These are phyloP conservation scores for Hippoglossus hippoglossus DNA, from an alignment of 2,797 vertebrate species.

Conservation along the genomic window DNA sequence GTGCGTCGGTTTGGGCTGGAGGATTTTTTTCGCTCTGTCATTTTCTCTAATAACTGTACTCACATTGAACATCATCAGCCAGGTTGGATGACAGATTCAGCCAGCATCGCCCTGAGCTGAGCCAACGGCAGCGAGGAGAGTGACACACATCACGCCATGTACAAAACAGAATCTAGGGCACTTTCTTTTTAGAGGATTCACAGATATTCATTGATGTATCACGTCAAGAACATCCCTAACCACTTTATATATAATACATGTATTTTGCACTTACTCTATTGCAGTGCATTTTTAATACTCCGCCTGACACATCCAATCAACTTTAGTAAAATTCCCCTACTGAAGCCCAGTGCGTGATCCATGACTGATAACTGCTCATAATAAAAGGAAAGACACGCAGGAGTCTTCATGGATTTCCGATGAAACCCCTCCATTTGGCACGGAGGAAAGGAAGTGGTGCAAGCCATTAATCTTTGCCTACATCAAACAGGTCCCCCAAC, in stretches of 20 bases:
- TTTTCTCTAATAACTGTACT: constrained; percentile 22
- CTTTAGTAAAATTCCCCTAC: constrained; percentile 7
- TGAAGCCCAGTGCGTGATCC: constrained; percentile 16
- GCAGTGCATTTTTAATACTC: constrained; percentile 14
- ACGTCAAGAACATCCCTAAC: constrained; percentile 40
- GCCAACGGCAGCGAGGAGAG: constrained; percentile 38
- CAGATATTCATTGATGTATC: constrained; percentile 39
- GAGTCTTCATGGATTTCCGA: constrained; percentile 37
- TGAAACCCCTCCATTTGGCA: constrained; percentile 51
- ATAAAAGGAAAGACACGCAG: constrained; percentile 40
- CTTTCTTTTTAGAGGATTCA: constrained; percentile 37
- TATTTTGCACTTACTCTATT: constrained; percentile 6
- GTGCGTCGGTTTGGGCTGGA: background rate
- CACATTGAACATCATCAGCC: constrained; percentile 15
- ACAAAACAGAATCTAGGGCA: constrained; percentile 65
- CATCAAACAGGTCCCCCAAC: constrained; percentile 50
- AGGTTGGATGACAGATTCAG: constrained; percentile 19
- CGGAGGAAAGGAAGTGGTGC: constrained; percentile 16
- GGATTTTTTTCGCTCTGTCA: constrained; percentile 11
- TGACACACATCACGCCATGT: constrained; percentile 37
- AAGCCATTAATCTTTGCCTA: constrained; percentile 47
- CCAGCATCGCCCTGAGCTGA: constrained; percentile 37
- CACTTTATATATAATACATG: constrained; percentile 31
- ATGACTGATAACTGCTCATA: constrained; percentile 43
- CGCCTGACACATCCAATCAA: constrained; percentile 11